Evolutionary conservation across 2,113 vertebrate species (phyloP).

Genomic region (Oryzias curvinotus): DNA sequence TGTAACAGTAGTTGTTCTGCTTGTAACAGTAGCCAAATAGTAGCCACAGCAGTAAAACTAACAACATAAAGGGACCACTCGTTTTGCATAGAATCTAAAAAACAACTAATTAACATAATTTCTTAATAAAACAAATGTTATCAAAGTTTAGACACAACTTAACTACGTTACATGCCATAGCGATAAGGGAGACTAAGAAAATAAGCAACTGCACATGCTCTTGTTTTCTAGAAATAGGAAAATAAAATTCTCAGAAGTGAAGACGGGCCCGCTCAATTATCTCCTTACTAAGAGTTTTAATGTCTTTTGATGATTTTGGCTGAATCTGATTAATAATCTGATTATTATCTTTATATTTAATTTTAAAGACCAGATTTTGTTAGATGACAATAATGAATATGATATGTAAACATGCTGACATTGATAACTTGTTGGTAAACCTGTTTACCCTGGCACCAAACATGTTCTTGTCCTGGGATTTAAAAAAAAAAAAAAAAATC

Average conservation of each 20-base stretch:
- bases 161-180: too few species aligned
- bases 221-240: too few species aligned
- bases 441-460: slow-evolving; percentile 22
- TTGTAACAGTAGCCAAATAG: slow-evolving; percentile 74
- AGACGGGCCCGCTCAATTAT: too few species aligned
- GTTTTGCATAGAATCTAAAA: slow-evolving; percentile 8
- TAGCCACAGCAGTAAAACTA: slow-evolving; percentile 70
- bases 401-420: background rate
- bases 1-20: slow-evolving; percentile 71
- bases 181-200: too few species aligned
- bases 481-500: background rate
- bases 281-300: too few species aligned
- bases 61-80: slow-evolving; percentile 59
- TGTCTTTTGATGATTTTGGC: background rate
- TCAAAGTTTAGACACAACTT: too few species aligned
- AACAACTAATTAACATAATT: too few species aligned
- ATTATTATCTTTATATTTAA: background rate
- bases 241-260: too few species aligned
- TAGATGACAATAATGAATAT: background rate
- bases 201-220: too few species aligned
- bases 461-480: slow-evolving; percentile 11
- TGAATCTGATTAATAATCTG: background rate
- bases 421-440: slow-evolving; percentile 15
- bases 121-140: too few species aligned
- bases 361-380: background rate